Conservation (phyloP, 2,888 invertebrate species). For the Gerris lacustris region DNA sequence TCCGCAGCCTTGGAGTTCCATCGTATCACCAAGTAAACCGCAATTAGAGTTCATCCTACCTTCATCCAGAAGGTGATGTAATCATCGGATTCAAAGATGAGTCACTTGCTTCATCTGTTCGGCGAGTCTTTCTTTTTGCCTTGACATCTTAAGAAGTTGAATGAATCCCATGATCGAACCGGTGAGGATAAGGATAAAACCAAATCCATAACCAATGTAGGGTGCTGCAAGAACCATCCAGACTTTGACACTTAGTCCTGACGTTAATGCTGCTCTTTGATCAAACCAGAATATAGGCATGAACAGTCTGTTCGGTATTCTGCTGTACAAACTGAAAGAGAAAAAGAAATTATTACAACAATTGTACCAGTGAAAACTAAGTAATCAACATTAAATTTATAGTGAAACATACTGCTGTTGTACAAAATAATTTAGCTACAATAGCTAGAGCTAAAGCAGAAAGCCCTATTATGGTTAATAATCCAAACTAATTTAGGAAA, state of each 20-base stretch:
- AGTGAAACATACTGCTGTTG: no score
- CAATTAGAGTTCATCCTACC: no score
- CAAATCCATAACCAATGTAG: background rate
- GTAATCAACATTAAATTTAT: no score
- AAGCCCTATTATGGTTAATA: no score
- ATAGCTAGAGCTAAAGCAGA: no score
- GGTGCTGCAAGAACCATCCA: constrained; percentile 15
- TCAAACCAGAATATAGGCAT: constrained; percentile 34
- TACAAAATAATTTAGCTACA: no score
- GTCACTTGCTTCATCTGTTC: background rate
- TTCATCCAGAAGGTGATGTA: no score
- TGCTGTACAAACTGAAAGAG: constrained; percentile 30
- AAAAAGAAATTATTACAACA: constrained; percentile 1
- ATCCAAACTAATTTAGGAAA: no score
- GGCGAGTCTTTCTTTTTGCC: background rate
- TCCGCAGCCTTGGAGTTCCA: no score
- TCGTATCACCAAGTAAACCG: no score
- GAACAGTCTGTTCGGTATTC: constrained; percentile 29
- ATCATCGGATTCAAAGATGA: background rate
- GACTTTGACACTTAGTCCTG: constrained; percentile 27
- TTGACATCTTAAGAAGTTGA: background rate
- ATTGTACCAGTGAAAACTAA: background rate
- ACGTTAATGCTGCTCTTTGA: constrained; percentile 30
- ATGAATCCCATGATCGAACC: background rate
- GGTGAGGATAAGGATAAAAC: background rate